Evolutionary conservation across 2,888 invertebrate genomes (phyloP).

Genomic region (Hypsopygia costalis): DNA sequence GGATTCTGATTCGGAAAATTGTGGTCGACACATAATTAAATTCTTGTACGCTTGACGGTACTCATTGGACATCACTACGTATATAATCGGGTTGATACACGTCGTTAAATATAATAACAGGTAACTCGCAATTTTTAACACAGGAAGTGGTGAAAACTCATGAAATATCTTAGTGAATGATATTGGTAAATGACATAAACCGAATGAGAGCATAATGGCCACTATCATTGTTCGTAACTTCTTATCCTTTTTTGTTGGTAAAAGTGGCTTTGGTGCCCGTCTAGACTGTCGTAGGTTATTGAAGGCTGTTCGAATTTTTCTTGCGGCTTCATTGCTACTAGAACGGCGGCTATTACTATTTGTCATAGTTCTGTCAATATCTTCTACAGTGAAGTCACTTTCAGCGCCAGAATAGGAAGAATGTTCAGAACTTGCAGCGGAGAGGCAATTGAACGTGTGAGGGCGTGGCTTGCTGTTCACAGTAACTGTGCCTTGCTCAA

Average conservation of each 20-base stretch:
- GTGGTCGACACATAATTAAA: conserved; percentile 81
- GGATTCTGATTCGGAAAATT: conserved; percentile 21
- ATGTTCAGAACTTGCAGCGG: conserved; percentile 13
- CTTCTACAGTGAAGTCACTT: conserved; percentile 13
- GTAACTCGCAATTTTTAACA: conserved; percentile 90
- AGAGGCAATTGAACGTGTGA: conserved; percentile 11
- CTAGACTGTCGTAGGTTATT: conserved; percentile 52
- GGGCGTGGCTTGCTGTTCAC: background rate
- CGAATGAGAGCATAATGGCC: conserved; percentile 93
- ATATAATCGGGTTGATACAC: conserved; percentile 95
- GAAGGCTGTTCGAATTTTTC: conserved; percentile 40
- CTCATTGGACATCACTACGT: conserved; percentile 96
- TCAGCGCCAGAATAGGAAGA: conserved; percentile 45
- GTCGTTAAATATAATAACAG: conserved; percentile 91
- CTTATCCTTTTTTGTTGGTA: conserved; percentile 87
- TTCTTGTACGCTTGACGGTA: conserved; percentile 93
- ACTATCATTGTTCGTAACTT: conserved; percentile 92
- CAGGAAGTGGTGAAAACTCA: conserved; percentile 81
- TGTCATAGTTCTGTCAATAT: conserved; percentile 48
- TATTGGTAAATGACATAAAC: conserved; percentile 94
- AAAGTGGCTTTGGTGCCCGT: conserved; percentile 74
- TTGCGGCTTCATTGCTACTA: conserved; percentile 33
- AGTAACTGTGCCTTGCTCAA: background rate
- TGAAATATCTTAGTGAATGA: conserved; percentile 91
- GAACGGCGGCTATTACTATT: conserved; percentile 41